Evolutionary conservation across 2,797 vertebrate genomes (phyloP).

Genomic region (Anomalospiza imberbis): DNA sequence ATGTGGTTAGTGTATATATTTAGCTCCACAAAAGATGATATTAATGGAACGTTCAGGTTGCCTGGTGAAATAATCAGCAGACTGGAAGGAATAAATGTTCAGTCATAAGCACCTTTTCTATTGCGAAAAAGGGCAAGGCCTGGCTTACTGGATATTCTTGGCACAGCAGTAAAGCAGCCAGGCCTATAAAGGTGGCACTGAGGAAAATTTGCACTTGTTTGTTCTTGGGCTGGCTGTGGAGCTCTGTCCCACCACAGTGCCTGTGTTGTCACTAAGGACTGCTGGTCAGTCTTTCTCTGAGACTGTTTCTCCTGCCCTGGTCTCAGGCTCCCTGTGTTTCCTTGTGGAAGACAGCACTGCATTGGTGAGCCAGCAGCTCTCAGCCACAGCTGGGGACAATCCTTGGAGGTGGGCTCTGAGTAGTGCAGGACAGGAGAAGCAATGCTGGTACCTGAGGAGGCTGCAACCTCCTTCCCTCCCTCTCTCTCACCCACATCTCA

Average conservation of each 20-base stretch:
- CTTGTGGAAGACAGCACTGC: not conserved
- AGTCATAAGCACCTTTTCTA: not conserved
- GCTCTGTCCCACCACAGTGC: not conserved
- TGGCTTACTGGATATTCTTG: not conserved
- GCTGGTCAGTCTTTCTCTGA: not conserved
- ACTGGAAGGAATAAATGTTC: constrained; percentile 35
- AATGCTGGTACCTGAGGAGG: not conserved
- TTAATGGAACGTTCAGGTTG: constrained; percentile 46
- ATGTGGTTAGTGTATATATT: constrained; percentile 54
- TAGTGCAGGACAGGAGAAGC: not conserved
- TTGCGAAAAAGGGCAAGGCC: not conserved
- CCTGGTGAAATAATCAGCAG: constrained; percentile 50
- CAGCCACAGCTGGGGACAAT: not conserved
- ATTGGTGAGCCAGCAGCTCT: not conserved
- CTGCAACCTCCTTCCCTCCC: not conserved
- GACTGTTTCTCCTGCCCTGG: not conserved
- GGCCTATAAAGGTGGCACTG: not conserved
- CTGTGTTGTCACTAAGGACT: not conserved
- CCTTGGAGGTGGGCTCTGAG: not conserved
- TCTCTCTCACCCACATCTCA: not conserved
- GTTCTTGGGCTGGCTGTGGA: not conserved
- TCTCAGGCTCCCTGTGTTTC: not conserved
- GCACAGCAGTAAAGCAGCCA: not conserved
- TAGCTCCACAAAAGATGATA: constrained; percentile 46
- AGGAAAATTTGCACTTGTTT: not conserved